Evolutionary conservation across 2,888 invertebrate genomes (phyloP).

Genomic region (Lasioglossum zephyrum): DNA sequence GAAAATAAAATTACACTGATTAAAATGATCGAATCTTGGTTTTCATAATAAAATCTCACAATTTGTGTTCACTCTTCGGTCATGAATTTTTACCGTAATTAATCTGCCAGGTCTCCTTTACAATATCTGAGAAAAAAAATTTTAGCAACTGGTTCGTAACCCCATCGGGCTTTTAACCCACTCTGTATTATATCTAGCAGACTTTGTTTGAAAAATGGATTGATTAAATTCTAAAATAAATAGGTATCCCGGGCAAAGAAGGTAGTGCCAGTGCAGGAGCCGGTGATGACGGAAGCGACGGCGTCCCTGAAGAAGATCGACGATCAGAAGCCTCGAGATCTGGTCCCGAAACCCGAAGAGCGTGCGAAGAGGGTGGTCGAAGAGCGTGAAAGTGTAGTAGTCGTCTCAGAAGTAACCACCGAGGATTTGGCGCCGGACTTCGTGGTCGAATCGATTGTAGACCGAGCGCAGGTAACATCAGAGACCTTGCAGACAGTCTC

Average conservation of each 20-base stretch:
- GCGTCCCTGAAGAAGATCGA: slow-evolving; percentile 88
- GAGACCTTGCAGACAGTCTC: slow-evolving; percentile 85
- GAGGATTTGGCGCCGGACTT: slow-evolving; percentile 78
- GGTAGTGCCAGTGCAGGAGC: slow-evolving; percentile 86
- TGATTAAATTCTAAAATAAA: neutral
- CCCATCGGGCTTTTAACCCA: no score
- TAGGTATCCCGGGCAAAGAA: slow-evolving; percentile 84
- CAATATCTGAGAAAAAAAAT: no score
- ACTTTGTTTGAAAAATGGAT: neutral
- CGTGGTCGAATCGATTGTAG: slow-evolving; percentile 72
- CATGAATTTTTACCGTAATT: no score
- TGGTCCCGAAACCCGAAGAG: slow-evolving; percentile 82
- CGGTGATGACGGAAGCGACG: slow-evolving; percentile 87
- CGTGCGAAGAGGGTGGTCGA: slow-evolving; percentile 85
- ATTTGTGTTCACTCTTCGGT: no score
- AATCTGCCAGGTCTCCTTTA: no score
- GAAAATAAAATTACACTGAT: no score
- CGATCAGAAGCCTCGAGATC: slow-evolving; percentile 84
- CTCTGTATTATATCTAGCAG: no score
- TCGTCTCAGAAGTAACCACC: slow-evolving; percentile 79
- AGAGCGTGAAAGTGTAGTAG: slow-evolving; percentile 83
- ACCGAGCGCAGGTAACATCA: slow-evolving; percentile 77
- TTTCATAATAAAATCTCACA: no score
- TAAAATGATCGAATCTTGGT: no score
- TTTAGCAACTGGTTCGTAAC: no score